A percentile compares a stretch with the other conserved stretches of the same genome.
These are phyloP conservation scores for Aphodius sticticus DNA, from an alignment of 2,888 invertebrate species.

Conservation along the genomic window DNA sequence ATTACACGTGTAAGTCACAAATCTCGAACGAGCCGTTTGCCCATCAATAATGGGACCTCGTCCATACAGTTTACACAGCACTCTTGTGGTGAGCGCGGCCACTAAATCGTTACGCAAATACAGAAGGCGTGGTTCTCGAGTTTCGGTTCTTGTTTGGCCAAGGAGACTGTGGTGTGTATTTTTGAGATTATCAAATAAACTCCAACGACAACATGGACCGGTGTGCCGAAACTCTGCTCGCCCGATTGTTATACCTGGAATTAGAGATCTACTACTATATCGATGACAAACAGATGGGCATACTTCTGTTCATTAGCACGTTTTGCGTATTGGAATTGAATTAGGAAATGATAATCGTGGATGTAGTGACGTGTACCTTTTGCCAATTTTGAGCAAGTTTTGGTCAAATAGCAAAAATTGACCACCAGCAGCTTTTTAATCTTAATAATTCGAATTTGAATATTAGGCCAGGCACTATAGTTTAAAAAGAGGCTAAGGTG, in stretches of 20 bases:
- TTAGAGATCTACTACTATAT: background rate
- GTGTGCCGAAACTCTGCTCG: background rate
- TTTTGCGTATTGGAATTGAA: background rate
- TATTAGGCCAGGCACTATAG: no score
- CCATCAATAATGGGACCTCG: background rate
- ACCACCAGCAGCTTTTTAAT: no score
- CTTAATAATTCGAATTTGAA: no score
- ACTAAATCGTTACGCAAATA: background rate
- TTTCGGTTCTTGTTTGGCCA: background rate
- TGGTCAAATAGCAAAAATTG: no score
- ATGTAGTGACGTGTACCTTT: background rate
- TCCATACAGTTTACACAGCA: background rate
- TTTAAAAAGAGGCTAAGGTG: no score
- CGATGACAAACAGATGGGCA: background rate
- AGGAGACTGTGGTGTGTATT: background rate
- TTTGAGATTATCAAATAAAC: background rate
- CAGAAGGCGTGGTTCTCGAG: background rate
- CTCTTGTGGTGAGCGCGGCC: background rate
- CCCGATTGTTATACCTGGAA: background rate
- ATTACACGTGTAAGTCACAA: background rate
- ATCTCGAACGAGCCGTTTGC: background rate
- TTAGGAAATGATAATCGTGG: background rate
- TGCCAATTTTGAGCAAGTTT: no score
- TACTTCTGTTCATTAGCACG: background rate
- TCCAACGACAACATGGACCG: conserved; percentile 4